A percentile compares a stretch with the other conserved stretches of the same genome.
These are phyloP conservation scores for Vulpes lagopus DNA, from an alignment of 2,113 vertebrate species.

Conservation along the genomic window DNA sequence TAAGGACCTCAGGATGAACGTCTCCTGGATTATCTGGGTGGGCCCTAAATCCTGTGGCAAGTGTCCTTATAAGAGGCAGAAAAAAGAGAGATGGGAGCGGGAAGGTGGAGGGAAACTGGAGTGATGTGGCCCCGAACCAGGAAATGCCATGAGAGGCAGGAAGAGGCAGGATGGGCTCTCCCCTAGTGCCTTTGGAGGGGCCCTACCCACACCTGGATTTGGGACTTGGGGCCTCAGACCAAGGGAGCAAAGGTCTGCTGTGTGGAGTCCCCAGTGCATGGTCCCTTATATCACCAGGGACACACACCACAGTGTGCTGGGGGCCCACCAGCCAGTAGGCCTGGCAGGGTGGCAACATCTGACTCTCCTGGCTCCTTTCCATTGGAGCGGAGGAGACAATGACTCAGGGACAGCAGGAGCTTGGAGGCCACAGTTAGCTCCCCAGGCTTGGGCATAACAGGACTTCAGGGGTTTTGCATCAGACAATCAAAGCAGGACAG, in stretches of 20 bases:
- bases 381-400: accelerated
- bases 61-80: background rate
- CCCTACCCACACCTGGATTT: background rate
- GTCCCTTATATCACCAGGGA: background rate
- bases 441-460: accelerated
- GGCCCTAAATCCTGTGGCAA: background rate
- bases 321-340: background rate
- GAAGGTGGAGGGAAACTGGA: background rate
- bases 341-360: accelerated
- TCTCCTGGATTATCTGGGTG: background rate
- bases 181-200: background rate
- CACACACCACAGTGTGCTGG: background rate
- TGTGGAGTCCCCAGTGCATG: background rate
- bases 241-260: background rate
- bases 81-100: background rate
- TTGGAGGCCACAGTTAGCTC: accelerated
- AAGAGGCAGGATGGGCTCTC: background rate
- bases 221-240: background rate
- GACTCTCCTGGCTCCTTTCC: background rate
- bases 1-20: background rate
- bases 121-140: background rate
- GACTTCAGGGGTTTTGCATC: background rate
- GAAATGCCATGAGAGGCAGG: no score
- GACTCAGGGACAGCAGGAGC: accelerated
- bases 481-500: background rate